A percentile compares a stretch with the other conserved stretches of the same genome.
phyloP scores from a whole-genome alignment of 23 tunicate genomes.

The Halocynthia roretzi region DNA sequence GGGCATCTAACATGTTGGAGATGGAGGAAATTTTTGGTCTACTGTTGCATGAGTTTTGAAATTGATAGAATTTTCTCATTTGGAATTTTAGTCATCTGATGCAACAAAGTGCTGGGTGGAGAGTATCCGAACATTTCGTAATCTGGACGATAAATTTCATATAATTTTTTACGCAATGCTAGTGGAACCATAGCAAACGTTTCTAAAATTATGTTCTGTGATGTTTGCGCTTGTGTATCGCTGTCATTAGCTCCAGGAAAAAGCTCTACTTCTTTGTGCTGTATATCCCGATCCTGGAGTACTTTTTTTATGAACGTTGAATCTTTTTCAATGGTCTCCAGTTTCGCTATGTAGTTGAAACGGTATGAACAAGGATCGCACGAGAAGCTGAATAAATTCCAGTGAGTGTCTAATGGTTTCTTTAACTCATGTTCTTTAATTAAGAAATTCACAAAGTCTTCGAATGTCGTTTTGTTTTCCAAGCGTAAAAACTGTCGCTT shows the following conservation, averaged over 20 bases:
- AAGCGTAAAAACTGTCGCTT: no score
- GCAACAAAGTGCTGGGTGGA: not conserved
- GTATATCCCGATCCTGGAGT: not conserved
- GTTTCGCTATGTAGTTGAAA: not conserved
- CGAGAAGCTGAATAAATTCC: not conserved
- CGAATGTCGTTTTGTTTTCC: not conserved
- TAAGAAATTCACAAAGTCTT: not conserved
- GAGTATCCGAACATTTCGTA: not conserved
- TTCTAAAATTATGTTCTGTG: not conserved
- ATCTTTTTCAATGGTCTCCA: not conserved
- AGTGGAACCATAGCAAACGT: not conserved
- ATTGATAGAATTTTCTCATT: no score
- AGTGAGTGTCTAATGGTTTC: not conserved
- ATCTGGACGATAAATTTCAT: not conserved
- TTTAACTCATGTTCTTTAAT: not conserved
- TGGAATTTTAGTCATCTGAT: no score
- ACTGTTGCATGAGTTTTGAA: no score
- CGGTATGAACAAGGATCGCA: not conserved
- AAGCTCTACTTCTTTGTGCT: not conserved
- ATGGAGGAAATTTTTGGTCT: no score
- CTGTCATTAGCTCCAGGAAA: not conserved
- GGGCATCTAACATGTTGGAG: no score
- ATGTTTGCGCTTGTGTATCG: not conserved
- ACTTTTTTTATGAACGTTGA: not conserved
- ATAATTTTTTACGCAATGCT: not conserved